phyloP scores from a whole-genome alignment of 2,797 vertebrate genomes.

The Chaenodraco wilsoni region DNA sequence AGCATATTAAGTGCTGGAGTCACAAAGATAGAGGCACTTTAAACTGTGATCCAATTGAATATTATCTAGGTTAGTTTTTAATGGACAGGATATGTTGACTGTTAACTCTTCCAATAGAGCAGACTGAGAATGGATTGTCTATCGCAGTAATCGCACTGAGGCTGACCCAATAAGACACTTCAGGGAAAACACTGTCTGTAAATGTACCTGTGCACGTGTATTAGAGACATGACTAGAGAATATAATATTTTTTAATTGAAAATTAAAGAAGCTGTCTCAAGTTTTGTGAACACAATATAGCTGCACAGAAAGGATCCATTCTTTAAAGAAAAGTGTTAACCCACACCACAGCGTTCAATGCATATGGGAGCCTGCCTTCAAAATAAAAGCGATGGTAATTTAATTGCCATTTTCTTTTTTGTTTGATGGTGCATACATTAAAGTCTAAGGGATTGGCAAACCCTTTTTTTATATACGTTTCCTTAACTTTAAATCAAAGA shows the following conservation, averaged over 20 bases:
- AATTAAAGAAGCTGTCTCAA: background rate
- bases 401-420: too few species aligned
- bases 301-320: slow-evolving; percentile 1
- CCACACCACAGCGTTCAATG: slow-evolving; percentile 6
- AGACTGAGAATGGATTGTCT: slow-evolving; percentile 49
- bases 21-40: slow-evolving; percentile 22
- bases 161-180: slow-evolving; percentile 38
- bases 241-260: background rate
- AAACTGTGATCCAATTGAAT: slow-evolving; percentile 9
- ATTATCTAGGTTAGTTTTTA: slow-evolving; percentile 46
- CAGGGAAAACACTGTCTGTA: slow-evolving; percentile 26
- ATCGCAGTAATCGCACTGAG: background rate
- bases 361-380: slow-evolving; percentile 18
- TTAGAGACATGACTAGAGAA: background rate
- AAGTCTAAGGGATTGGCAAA: too few species aligned
- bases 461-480: too few species aligned
- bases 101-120: slow-evolving; percentile 39
- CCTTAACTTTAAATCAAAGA: background rate
- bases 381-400: slow-evolving; percentile 43
- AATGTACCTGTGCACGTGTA: slow-evolving; percentile 18
- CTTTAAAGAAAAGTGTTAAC: slow-evolving; percentile 24
- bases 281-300: background rate
- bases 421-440: too few species aligned
- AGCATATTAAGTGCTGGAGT: slow-evolving; percentile 15
- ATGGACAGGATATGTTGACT: slow-evolving; percentile 42